Evolutionary conservation across 2,797 vertebrate species (phyloP).

Genomic region (Molossus alvarezi): DNA sequence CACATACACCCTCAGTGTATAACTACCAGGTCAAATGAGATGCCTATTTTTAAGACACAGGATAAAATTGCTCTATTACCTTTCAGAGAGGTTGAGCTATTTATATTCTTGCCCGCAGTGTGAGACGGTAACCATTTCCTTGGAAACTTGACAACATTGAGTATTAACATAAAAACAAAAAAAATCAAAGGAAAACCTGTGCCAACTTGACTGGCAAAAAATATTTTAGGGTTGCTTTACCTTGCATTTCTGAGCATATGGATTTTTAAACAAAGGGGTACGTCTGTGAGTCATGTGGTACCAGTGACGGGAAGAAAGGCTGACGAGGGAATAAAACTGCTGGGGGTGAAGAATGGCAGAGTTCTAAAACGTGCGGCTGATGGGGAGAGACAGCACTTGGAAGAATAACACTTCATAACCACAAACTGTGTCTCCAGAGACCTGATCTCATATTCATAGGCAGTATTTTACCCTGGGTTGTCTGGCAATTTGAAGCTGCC

Average conservation of each 20-base stretch:
- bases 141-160: slow-evolving; percentile 53
- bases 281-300: not conserved
- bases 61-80: slow-evolving; percentile 58
- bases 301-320: slow-evolving; percentile 49
- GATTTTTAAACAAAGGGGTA: slow-evolving; percentile 62
- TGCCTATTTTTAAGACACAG: slow-evolving; percentile 50
- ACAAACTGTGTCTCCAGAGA: not conserved
- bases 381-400: not conserved
- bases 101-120: slow-evolving; percentile 19
- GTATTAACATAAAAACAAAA: slow-evolving; percentile 42
- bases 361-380: slow-evolving; percentile 2
- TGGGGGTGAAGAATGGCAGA: slow-evolving; percentile 3
- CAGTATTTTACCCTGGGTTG: not conserved
- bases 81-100: slow-evolving; percentile 61
- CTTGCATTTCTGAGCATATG: slow-evolving; percentile 70
- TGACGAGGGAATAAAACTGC: slow-evolving; percentile 61
- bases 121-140: slow-evolving; percentile 4
- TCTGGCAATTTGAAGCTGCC: slow-evolving; percentile 40
- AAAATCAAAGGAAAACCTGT: not conserved
- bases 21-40: slow-evolving; percentile 21
- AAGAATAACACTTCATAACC: not conserved
- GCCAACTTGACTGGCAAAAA: slow-evolving; percentile 37
- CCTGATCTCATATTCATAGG: not conserved
- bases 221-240: slow-evolving; percentile 30
- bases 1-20: not conserved